These are phyloP conservation scores for Amorpha juglandis DNA, from an alignment of 2,888 invertebrate species.

Conservation along the genomic window DNA sequence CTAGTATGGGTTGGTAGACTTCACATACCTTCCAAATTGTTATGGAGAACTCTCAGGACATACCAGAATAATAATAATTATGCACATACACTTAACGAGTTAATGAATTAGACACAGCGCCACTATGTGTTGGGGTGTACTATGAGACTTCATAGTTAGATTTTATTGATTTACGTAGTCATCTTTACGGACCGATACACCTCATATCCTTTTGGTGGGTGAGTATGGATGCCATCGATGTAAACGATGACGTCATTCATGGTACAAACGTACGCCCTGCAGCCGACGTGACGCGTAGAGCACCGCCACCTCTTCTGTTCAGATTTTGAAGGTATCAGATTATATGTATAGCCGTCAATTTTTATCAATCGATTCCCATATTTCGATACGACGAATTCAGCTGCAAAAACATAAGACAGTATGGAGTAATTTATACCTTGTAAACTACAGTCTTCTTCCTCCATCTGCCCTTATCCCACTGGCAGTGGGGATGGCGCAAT, in stretches of 20 bases:
- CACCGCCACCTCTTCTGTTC: slow-evolving; percentile 5
- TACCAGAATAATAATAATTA: too few relatives aligned
- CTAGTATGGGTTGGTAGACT: too few relatives aligned
- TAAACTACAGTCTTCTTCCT: too few relatives aligned
- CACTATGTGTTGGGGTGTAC: too few relatives aligned
- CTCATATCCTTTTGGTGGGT: not conserved
- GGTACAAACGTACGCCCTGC: not conserved
- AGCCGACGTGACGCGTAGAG: not conserved
- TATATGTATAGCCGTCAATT: slow-evolving; percentile 2
- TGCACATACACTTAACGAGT: too few relatives aligned
- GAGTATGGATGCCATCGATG: not conserved
- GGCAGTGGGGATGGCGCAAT: too few relatives aligned
- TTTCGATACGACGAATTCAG: not conserved
- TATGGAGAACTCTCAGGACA: too few relatives aligned
- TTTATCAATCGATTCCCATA: not conserved
- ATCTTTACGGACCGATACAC: not conserved
- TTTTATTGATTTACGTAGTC: not conserved
- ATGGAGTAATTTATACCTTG: too few relatives aligned
- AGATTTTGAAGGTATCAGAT: not conserved
- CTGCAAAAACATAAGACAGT: not conserved
- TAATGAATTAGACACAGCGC: too few relatives aligned
- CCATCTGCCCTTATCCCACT: too few relatives aligned
- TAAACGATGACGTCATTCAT: slow-evolving; percentile 1
- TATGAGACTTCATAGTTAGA: too few relatives aligned
- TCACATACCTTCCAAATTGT: too few relatives aligned